phyloP scores from a whole-genome alignment of 2,797 vertebrate species.

The Nothura maculosa region DNA sequence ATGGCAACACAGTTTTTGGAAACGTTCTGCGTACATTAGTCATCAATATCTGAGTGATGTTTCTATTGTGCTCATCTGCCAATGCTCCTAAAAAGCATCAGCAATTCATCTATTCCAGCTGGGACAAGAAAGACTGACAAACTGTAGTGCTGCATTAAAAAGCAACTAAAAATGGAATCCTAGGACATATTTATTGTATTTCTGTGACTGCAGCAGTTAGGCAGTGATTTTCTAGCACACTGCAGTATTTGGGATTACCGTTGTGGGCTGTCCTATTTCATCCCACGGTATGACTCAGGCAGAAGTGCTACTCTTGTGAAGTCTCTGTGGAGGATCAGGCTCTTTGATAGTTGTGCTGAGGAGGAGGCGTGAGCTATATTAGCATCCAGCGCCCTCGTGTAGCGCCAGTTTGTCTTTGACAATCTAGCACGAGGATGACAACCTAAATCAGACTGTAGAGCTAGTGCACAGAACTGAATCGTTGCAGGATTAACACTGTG shows the following conservation, averaged over 20 bases:
- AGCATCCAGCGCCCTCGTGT: neutral
- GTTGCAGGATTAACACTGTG: neutral
- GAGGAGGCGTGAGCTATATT: neutral
- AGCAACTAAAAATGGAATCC: slow-evolving; percentile 67
- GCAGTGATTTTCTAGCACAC: slow-evolving; percentile 20
- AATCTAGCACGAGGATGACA: neutral
- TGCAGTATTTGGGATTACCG: slow-evolving; percentile 53
- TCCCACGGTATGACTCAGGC: slow-evolving; percentile 48
- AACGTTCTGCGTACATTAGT: slow-evolving; percentile 58
- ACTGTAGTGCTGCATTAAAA: slow-evolving; percentile 61
- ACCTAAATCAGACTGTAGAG: accelerated
- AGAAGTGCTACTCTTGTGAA: neutral
- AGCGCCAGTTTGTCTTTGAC: neutral
- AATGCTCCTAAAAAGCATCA: slow-evolving; percentile 74
- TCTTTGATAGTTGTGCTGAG: neutral
- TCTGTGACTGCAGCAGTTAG: slow-evolving; percentile 61
- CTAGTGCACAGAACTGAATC: neutral
- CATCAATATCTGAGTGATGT: slow-evolving; percentile 70
- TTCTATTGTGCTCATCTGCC: slow-evolving; percentile 72
- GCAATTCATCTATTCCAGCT: slow-evolving; percentile 75
- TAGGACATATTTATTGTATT: slow-evolving; percentile 66
- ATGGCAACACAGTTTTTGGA: slow-evolving; percentile 69
- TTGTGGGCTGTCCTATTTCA: slow-evolving; percentile 55
- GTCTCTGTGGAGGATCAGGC: neutral
- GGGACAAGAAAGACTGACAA: slow-evolving; percentile 70